Base-by-base conservation (phyloP, 1,140 invertebrate species). In the Panagrolaimus sp. region DNA sequence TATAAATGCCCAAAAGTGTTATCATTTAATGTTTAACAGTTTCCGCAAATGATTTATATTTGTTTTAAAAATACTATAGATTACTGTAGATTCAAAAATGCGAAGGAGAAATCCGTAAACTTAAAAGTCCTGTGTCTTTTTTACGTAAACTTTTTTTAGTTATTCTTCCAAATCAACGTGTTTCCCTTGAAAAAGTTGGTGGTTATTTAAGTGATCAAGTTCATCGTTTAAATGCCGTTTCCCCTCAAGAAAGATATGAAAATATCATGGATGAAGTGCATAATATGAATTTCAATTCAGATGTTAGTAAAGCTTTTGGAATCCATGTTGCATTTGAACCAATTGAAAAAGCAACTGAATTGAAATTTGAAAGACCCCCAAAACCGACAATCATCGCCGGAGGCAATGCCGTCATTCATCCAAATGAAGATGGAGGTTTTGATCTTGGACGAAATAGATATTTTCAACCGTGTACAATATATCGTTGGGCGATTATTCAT, bases 211-310 rank as follows among this genome's bases (percentile, higher is more conserved):
- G 52, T 10, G 28, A 58, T 58, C 21, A 58, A 58, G 52, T 58
- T 5, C 52, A 58, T 28, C 21, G 28, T 1, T 28, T 21, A 21
- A 58, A 58, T 28, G 28, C 52, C 0, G 52, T 58, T 28, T 10
- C 28, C 4, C 21, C 52, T 2, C 21, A 21, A 21, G 52, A 58
- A 12, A 12, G 52, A 21, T 58, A 58, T 28, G 28, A 58, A n/a
- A 28, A 21, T 21, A 58, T 76, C n/a, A 65, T 52, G 26, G 73
- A 74, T 17, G 58, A 76, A 8, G 67, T 76, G 10, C 14, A 64
- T 0, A 24, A 43, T 32, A 66, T 74, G 9, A 71, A 76, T 10
- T 45, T 63, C 0, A 65, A 74, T 15, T 12, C 14, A 2, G 28
- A 28, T 28, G 52, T 58, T 8, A 21, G 14, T 1, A 58, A 28